phyloP scores from a whole-genome alignment of 2,797 vertebrate species.

The Sebastes dallii region DNA sequence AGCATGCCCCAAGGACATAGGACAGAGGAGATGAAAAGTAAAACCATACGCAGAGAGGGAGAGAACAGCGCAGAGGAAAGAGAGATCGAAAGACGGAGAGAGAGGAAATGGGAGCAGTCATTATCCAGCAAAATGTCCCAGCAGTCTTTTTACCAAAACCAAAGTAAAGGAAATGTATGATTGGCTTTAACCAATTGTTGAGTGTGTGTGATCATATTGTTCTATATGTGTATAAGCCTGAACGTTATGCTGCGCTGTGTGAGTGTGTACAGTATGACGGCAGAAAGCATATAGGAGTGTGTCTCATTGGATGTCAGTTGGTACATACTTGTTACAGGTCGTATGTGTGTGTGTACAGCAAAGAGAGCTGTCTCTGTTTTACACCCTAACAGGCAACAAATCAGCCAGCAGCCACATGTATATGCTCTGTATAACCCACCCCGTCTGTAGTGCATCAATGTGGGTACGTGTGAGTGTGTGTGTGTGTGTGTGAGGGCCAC shows the following conservation, averaged over 20 bases:
- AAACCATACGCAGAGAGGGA: slow-evolving; percentile 63
- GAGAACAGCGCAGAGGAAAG: slow-evolving; percentile 28
- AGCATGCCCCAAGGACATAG: slow-evolving; percentile 57
- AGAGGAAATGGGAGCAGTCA: slow-evolving; percentile 49
- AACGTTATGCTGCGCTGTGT: neutral
- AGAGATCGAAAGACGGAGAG: slow-evolving; percentile 41
- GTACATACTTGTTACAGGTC: slow-evolving; percentile 1
- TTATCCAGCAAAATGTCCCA: slow-evolving; percentile 44
- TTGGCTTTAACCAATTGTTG: slow-evolving; percentile 34
- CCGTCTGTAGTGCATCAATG: slow-evolving; percentile 20
- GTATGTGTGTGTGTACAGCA: neutral
- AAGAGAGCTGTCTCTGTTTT: slow-evolving; percentile 48
- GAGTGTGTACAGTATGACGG: too few relatives aligned
- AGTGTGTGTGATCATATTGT: slow-evolving; percentile 1
- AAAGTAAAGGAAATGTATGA: slow-evolving; percentile 56
- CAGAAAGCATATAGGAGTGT: neutral
- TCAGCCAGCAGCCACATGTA: slow-evolving; percentile 69
- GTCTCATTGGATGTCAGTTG: slow-evolving; percentile 9
- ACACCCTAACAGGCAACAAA: slow-evolving; percentile 71
- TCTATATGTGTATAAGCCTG: neutral
- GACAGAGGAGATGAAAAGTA: slow-evolving; percentile 64
- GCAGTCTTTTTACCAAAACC: slow-evolving; percentile 56
- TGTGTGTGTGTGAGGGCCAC: neutral
- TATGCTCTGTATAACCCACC: slow-evolving; percentile 31
- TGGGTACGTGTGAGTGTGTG: neutral